These are phyloP conservation scores for Phyllostomus hastatus DNA, from an alignment of 2,113 vertebrate species.

Conservation along the genomic window DNA sequence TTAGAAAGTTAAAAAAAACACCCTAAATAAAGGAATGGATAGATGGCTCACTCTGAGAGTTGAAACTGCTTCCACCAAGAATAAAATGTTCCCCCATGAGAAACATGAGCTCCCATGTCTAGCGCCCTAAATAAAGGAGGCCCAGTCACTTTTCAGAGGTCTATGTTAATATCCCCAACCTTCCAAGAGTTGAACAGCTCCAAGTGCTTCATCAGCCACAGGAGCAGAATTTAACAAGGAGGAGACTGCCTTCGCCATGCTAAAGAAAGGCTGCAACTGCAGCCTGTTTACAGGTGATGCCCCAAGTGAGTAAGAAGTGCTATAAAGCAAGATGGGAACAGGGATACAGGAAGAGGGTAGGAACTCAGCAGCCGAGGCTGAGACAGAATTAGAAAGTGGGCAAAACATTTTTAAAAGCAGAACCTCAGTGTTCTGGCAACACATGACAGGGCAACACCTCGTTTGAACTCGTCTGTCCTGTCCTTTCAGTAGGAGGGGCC, in stretches of 20 bases:
- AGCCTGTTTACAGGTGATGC: conserved; percentile 15
- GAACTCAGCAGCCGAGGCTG: neutral
- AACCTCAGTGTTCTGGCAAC: neutral
- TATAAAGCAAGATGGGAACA: neutral
- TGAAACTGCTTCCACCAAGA: conserved; percentile 24
- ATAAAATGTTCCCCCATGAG: conserved; percentile 47
- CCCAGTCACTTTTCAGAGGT: conserved; percentile 1
- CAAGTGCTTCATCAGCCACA: neutral
- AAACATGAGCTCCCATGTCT: conserved; percentile 40
- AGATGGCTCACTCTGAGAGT: neutral
- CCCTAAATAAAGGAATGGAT: neutral
- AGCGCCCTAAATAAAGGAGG: conserved; percentile 20
- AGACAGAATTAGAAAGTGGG: neutral
- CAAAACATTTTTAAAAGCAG: conserved; percentile 42
- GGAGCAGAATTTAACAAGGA: conserved; percentile 15
- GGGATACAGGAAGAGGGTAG: neutral
- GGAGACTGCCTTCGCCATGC: neutral
- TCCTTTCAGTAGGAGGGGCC: neutral
- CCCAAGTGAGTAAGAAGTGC: neutral
- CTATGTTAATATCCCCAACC: neutral
- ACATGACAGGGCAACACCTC: conserved; percentile 29
- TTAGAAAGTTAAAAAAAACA: conserved; percentile 2
- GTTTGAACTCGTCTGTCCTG: conserved; percentile 31
- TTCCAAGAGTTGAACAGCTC: neutral
- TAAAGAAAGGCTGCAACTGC: neutral